Evolutionary conservation across 2,888 invertebrate genomes (phyloP).

Genomic region (Bombylius major): DNA sequence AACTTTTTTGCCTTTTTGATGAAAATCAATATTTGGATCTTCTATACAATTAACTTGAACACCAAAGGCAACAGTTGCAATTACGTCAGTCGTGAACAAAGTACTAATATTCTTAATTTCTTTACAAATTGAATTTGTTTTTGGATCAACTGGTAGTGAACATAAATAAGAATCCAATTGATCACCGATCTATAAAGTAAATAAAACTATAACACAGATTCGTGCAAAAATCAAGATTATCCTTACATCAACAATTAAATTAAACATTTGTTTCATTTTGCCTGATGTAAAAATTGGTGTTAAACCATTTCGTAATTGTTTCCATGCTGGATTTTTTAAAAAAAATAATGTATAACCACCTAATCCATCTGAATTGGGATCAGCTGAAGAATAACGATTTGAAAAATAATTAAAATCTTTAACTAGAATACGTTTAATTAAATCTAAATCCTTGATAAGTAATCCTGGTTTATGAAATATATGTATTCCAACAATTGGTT

Average conservation of each 20-base stretch:
- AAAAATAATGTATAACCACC: conserved; percentile 36
- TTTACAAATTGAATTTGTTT: conserved; percentile 1
- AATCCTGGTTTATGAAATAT: conserved; percentile 36
- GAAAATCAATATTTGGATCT: conserved; percentile 29
- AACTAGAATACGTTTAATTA: conserved; percentile 37
- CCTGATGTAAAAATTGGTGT: conserved; percentile 38
- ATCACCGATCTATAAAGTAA: conserved; percentile 21
- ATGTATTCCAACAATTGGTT: conserved; percentile 32
- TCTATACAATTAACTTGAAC: conserved; percentile 27
- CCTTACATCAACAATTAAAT: conserved; percentile 26
- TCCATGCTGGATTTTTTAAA: conserved; percentile 37
- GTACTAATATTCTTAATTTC: conserved; percentile 21
- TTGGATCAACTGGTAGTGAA: neutral
- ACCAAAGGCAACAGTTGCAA: conserved; percentile 31
- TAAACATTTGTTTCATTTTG: conserved; percentile 34
- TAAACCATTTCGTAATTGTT: conserved; percentile 32
- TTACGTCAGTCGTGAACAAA: conserved; percentile 29
- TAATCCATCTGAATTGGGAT: conserved; percentile 32
- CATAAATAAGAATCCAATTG: conserved; percentile 20
- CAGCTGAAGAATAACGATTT: conserved; percentile 26
- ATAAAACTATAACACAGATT: neutral
- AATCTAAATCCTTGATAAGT: conserved; percentile 34
- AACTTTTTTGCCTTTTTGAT: conserved; percentile 20
- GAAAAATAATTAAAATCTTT: conserved; percentile 39
- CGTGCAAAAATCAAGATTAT: neutral